Evolutionary conservation across 2,113 vertebrate species (phyloP), one percentile per base, ranked within the genome.

Genomic region (Tetraodon nigroviridis): DNA sequence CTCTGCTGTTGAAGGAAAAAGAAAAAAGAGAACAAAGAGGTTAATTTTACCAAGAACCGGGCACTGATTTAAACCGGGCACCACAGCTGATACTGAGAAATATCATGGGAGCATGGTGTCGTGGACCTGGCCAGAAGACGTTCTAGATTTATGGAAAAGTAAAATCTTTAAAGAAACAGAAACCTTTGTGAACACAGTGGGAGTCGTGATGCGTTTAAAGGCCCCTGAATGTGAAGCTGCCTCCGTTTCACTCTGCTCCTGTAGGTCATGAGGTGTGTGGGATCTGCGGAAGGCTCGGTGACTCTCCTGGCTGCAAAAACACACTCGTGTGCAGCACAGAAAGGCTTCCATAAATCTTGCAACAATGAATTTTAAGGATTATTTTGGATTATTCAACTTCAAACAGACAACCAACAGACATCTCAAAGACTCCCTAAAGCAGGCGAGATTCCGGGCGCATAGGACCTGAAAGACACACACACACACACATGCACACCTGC

Each of bases 271-370:
- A 67, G 12, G 8, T 12, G 61, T 66, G 67, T 53, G 67, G 55
- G 65, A 65, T 84, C 84, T 86, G 83, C 79, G 51, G 67, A 64
- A 78, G 83, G 66, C 72, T 76, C 76, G 82, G 73, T 67, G 73
- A 79, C 81, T 82, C 78, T 79, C 22, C 58, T 32, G 44, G 44
- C 56, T 83, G 81, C 73, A 75, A 83, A 73, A 64, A 70, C 58
- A 44, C 68, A 83, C 75, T 82, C 71, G 76, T 32, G 49, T 71
- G 66, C 66, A 42, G 64, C 55, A 66, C 41, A 66, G 15, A 51
- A 51, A 50, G 44, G 52, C 20, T 81, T 83, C 84, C 70, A 84
- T 80, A 80, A 80, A 86, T 83, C 71, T 55, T 45, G 6, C 69
- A 80, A 76, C 48, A 81, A 81, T 77, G 37, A 70, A 73, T 82